phyloP scores from a whole-genome alignment of 1,140 invertebrate species.

The Aphaenogaster rudis region DNA sequence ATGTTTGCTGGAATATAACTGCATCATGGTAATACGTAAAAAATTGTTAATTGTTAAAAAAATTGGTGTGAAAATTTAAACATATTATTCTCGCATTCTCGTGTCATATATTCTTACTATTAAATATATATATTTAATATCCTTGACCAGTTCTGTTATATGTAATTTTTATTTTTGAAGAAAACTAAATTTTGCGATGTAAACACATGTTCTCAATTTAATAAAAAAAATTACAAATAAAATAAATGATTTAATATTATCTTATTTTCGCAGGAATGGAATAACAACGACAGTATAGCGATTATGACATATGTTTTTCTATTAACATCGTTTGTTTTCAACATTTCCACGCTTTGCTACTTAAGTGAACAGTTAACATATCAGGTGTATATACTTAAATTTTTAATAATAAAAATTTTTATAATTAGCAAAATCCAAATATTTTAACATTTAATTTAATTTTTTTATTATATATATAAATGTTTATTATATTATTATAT shows the following conservation, averaged over 20 bases:
- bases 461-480: background rate
- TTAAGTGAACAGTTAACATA: slow-evolving; percentile 71
- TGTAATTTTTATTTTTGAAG: background rate
- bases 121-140: background rate
- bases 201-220: background rate
- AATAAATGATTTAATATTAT: background rate
- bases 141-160: background rate
- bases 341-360: slow-evolving; percentile 75
- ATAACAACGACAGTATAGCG: slow-evolving; percentile 51
- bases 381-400: slow-evolving; percentile 60
- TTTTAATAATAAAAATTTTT: background rate
- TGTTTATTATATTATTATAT: no score
- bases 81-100: background rate
- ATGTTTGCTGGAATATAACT: slow-evolving; percentile 65
- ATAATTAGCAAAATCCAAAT: background rate
- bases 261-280: slow-evolving; percentile 65
- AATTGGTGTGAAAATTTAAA: background rate
- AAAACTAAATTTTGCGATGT: background rate
- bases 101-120: background rate
- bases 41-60: background rate
- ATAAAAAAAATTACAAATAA: background rate
- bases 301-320: slow-evolving; percentile 68
- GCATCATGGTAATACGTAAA: slow-evolving; percentile 48
- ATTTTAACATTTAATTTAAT: background rate
- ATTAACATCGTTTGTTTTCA: slow-evolving; percentile 70